Evolutionary conservation across 37 sponge, comb jelly and placozoan genomes (phyloP).

Genomic region (Crambe crambe): DNA sequence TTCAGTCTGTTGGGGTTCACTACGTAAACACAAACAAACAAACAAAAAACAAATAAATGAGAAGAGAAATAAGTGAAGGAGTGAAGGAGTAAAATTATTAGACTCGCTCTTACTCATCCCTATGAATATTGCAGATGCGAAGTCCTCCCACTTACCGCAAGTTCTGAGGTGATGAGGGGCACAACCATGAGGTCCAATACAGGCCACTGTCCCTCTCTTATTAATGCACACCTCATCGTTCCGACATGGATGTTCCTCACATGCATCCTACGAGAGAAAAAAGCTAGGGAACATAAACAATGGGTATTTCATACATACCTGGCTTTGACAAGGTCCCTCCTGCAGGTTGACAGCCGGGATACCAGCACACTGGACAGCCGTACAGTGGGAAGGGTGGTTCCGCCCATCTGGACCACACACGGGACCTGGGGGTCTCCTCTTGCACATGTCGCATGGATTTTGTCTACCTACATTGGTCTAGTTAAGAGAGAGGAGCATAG

Average conservation of each 20-base stretch:
- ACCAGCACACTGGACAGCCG: slow-evolving; percentile 48
- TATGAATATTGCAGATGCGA: too few species aligned
- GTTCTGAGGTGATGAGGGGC: slow-evolving; percentile 33
- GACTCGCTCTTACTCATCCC: too few species aligned
- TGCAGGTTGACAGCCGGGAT: slow-evolving; percentile 20
- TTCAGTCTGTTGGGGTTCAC: not conserved
- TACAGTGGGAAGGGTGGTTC: slow-evolving; percentile 37
- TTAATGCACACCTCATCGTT: slow-evolving; percentile 14
- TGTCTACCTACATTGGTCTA: too few species aligned
- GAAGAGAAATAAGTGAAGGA: too few species aligned
- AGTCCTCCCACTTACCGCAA: slow-evolving; percentile 43
- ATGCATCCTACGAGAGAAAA: slow-evolving; percentile 25
- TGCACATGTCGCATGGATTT: slow-evolving; percentile 19
- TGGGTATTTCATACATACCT: too few species aligned
- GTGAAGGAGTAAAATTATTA: too few species aligned
- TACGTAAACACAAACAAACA: too few species aligned
- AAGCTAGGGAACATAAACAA: too few species aligned
- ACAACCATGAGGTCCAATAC: slow-evolving; percentile 31
- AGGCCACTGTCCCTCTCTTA: slow-evolving; percentile 25
- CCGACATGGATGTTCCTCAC: slow-evolving; percentile 34
- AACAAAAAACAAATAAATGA: too few species aligned
- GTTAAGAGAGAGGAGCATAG: not conserved
- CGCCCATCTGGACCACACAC: slow-evolving; percentile 53
- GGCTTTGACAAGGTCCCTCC: slow-evolving; percentile 45
- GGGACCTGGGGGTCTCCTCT: not conserved